Evolutionary conservation across 2,888 invertebrate genomes (phyloP), one percentile per base, ranked within the genome.

Genomic region (Pollenia amentaria): DNA sequence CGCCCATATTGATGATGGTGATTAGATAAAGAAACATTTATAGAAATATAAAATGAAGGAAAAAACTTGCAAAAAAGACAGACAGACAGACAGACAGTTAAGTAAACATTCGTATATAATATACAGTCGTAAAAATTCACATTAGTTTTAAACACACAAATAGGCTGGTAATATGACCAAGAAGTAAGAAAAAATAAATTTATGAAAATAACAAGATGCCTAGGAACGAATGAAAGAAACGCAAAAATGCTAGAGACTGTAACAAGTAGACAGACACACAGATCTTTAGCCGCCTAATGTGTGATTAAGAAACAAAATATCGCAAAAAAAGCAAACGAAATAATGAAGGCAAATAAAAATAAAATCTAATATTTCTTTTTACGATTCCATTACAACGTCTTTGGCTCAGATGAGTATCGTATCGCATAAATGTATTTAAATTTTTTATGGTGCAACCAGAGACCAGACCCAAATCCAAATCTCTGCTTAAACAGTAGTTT

Each of bases 1-100:
- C 83, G 86, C 86, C 86, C 86, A 83, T 87, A 83, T 64, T 80
- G 86, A 87, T 83, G 79, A 80, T 83, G 80, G 80, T 62, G 86
- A 87, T 87, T 87, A 87, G 83, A 87, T 87, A 87, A 83, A 65
- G 46, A 55, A 75, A 72, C 80, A 77, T 83, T 86, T 83, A 55
- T 38, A 79, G 46, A 62, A 79, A 73, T 69, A 62, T 69, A 62
- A 78, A 84, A 60, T 57, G 51, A 64, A 70, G 65, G 57, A 55
- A 78, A 75, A 62, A 62, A 51, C 77, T 21, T 29, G 29, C 29
- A 18, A 14, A 10, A 12, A 6, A 3, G 16, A 21, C n/a, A 46
- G 29, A 73, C 42, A 29, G 70, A 62, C 46, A 2, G 38, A 72
- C 67, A 18, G 48, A 40, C 48, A 53, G 42, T 57, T 16, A 57